Evolutionary conservation across 2,888 invertebrate species (phyloP).

Genomic region (Amaurobius ferox): DNA sequence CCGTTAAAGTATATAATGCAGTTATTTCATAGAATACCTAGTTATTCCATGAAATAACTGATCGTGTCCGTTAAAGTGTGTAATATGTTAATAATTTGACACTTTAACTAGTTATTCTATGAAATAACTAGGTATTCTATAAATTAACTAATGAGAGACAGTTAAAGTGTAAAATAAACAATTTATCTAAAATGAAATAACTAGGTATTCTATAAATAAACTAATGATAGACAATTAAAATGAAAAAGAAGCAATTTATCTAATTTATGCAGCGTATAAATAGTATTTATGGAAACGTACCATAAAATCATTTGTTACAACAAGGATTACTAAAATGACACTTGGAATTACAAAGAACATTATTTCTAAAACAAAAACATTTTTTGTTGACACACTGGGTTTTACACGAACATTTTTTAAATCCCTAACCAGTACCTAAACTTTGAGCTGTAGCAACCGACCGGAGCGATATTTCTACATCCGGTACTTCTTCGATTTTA

Average conservation of each 20-base stretch:
- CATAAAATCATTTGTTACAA: slow-evolving; percentile 16
- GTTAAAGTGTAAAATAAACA: no score
- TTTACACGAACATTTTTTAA: slow-evolving; percentile 60
- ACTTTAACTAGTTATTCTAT: no score
- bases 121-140: no score
- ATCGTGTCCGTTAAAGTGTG: slow-evolving; percentile 60
- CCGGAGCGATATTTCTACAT: slow-evolving; percentile 55
- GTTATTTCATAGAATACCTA: slow-evolving; percentile 64
- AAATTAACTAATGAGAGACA: no score
- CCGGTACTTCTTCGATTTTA: slow-evolving; percentile 59
- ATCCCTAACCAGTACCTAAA: slow-evolving; percentile 59
- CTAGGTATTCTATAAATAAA: no score
- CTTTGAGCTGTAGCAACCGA: slow-evolving; percentile 65
- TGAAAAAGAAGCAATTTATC: slow-evolving; percentile 4
- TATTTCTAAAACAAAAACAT: slow-evolving; percentile 52
- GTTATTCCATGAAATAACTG: slow-evolving; percentile 67
- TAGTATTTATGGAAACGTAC: slow-evolving; percentile 1
- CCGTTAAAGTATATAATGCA: slow-evolving; percentile 64
- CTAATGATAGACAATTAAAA: no score
- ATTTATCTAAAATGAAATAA: no score
- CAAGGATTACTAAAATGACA: no score
- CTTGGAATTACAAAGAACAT: no score
- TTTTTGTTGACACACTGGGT: slow-evolving; percentile 55
- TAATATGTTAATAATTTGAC: slow-evolving; percentile 36
- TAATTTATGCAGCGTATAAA: slow-evolving; percentile 3